Evolutionary conservation across 2,113 vertebrate genomes (phyloP), one percentile per base, ranked within the genome.

Genomic region (Trogon melanurus): DNA sequence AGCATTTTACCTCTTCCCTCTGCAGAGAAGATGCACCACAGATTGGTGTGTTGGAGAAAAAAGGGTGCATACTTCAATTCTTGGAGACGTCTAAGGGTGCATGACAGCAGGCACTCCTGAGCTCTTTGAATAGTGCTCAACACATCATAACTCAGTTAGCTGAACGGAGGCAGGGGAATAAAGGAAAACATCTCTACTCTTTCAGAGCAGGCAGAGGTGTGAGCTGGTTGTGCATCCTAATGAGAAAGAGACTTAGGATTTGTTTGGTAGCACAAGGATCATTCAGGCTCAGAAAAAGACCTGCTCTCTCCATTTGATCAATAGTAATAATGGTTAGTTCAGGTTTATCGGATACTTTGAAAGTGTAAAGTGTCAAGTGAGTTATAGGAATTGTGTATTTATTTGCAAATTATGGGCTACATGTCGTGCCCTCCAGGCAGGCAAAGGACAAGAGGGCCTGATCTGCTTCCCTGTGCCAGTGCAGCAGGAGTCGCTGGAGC

Each of bases 11-110:
- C 71, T 70, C 45, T 69, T 44, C 58, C 83, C 57, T 88, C 69
- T 65, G 22, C 56, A 45, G 85, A 84, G 75, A 69, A 47, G 57
- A 27, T 64, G 74, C 3, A 62, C 62, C 87, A 83, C 26, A 44
- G 56, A 30, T 66, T 61, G 82, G 53, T 89, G 85, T 86, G 38
- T n/a, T n/a, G 93, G 79, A 93, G 75, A 45, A 67, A 48, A 84
- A 51, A 92, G 92, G 75, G 56, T 74, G 19, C 7, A 1, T 13
- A n/a, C 71, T 83, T 78, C 64, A 86, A 7, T 25, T 21, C 79
- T 14, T 70, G 85, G 76, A 80, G 60, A 13, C 69, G 65, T 67
- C 27, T 41, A 30, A 47, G 60, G 64, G 64, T 1, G 2, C 1
- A 1, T 70, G 79, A 58, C 79, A 88, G 74, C 74, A 66, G 70